Conservation (phyloP, 2,888 invertebrate genomes). For the Bembecia ichneumoniformis region DNA sequence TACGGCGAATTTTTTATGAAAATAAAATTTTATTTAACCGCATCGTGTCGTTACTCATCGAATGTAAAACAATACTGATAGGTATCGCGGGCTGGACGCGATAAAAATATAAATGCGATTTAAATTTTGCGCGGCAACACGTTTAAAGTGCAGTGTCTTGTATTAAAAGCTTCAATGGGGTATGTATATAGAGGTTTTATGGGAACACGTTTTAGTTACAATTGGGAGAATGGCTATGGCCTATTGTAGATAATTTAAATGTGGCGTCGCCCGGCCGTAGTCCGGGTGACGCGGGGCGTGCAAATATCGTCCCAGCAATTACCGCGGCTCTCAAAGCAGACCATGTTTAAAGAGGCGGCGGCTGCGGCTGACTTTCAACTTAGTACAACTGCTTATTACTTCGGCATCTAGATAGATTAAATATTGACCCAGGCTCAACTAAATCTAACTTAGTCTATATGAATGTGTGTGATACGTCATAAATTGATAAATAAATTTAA, state of each 20-base stretch:
- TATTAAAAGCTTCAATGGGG: conserved; percentile 37
- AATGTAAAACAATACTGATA: background rate
- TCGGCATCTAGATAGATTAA: conserved; percentile 26
- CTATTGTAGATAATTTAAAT: background rate
- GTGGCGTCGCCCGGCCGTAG: background rate
- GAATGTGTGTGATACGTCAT: too few relatives aligned
- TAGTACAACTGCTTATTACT: conserved; percentile 25
- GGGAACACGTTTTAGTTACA: background rate
- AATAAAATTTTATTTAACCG: background rate
- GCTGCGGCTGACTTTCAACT: conserved; percentile 45
- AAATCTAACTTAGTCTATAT: too few relatives aligned
- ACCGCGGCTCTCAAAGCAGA: conserved; percentile 47
- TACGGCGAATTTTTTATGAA: conserved; percentile 29
- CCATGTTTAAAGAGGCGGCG: conserved; percentile 34
- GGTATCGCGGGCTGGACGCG: conserved; percentile 16
- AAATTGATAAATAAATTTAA: too few relatives aligned
- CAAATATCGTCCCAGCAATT: conserved; percentile 40
- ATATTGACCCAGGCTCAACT: conserved; percentile 19
- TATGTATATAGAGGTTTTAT: conserved; percentile 6
- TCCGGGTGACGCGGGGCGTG: conserved; percentile 6
- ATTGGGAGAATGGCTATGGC: background rate
- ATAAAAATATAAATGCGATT: conserved; percentile 26
- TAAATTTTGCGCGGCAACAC: conserved; percentile 32
- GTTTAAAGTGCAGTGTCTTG: conserved; percentile 59
- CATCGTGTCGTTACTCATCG: background rate